Evolutionary conservation across 1,140 invertebrate genomes (phyloP), one percentile per base, ranked within the genome.

Genomic region (Anoplolepis gracilipes): DNA sequence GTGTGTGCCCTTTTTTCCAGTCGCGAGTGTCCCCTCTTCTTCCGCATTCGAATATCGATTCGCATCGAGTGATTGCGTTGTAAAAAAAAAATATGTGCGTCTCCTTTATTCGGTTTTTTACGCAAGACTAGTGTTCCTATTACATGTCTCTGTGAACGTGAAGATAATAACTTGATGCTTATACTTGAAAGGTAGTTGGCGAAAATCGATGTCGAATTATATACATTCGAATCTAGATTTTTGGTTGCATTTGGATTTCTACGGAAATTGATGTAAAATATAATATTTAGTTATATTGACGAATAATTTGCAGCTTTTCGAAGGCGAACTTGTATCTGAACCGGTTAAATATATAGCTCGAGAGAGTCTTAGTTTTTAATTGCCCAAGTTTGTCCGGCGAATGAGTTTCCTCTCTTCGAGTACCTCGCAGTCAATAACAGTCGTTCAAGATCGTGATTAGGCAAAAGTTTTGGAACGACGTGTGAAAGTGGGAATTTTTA

Each of bases 1-100:
- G 36, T 85, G 81, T 61, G 79, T 84, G 73, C 65, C n/a, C 36
- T 19, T 25, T 46, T 61, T 57, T 77, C 84, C 46, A 75, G n/a
- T 77, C 70, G 55, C 85, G 87, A 62, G 81, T 72, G 77, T 22
- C 49, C 33, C 46, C 61, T 78, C 42, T 28, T 55, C 19, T 46
- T 87, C 36, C 82, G 65, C 64, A 11, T 81, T 53, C 33, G 25
- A 70, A 11, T 57, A 39, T 70, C 36, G 49, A 73, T 30, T 59
- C 0, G 33, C 49, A 33, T 13, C 28, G 11, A 5, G 13, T 25
- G 13, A 39, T 39, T 3, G 28, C 13, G 28, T 2, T 22, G 2
- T n/a, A n/a, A 42, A 42, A 70, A 55, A 19, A 33, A 55, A 81
- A 59, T 19, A 33, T 30, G 36, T 70, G 33, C 33, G 3, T n/a